Percentiles rank a stretch among this genome's conserved stretches.
phyloP scores from a whole-genome alignment of 2,113 vertebrate species.

The Empidonax alnorum region DNA sequence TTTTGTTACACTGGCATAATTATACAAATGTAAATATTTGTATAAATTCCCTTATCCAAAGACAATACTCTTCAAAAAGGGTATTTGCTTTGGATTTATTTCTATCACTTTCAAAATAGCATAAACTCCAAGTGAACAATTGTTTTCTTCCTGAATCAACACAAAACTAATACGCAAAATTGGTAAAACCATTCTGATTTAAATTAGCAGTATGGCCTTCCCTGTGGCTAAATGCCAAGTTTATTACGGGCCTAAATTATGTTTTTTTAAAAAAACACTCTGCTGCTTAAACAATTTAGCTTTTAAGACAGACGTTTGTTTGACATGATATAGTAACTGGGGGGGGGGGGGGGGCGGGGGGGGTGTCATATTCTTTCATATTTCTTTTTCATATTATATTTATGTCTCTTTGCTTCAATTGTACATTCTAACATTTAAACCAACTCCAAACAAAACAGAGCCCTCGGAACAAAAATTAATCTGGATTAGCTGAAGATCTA shows the following conservation, averaged over 20 bases:
- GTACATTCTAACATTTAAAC: neutral
- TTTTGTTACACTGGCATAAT: neutral
- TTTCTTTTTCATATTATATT: neutral
- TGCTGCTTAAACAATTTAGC: neutral
- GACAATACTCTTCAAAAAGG: neutral
- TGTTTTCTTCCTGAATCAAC: neutral
- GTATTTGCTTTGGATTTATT: neutral
- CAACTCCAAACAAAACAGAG: neutral
- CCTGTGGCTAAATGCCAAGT: neutral
- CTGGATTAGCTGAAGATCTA: neutral
- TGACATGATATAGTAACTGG: neutral
- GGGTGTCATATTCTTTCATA: neutral
- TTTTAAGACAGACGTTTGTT: neutral
- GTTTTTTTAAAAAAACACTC: neutral
- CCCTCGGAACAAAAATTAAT: neutral
- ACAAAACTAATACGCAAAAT: neutral
- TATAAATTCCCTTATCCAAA: neutral
- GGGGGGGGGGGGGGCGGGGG: accelerated
- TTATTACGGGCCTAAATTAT: neutral
- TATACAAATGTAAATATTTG: neutral
- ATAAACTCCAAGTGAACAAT: neutral
- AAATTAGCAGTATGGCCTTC: neutral
- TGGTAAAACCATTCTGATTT: neutral
- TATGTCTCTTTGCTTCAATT: neutral
- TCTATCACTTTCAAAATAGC: neutral